A percentile compares a stretch with the other conserved stretches of the same genome.
Conservation (phyloP, 1,140 invertebrate species). For the Drosophila ananassae region DNA sequence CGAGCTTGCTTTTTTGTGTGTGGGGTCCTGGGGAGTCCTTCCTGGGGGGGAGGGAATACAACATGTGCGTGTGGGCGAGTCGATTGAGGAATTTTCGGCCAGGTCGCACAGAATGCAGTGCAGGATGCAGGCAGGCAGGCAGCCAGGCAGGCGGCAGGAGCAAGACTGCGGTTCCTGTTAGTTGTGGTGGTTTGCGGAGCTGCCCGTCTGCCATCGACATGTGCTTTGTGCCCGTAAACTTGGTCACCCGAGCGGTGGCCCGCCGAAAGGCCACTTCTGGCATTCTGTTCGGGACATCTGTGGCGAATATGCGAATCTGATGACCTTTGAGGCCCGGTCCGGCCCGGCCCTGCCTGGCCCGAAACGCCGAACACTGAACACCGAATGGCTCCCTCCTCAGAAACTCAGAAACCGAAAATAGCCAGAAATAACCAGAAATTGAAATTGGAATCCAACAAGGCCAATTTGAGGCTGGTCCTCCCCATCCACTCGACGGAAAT, state of each 20-base stretch:
- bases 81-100: conserved; percentile 30
- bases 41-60: not conserved
- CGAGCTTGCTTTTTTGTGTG: not conserved
- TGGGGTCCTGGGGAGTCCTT: not conserved
- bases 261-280: conserved; percentile 7
- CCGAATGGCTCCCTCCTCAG: conserved; percentile 2
- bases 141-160: not conserved
- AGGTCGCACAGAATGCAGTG: conserved; percentile 8
- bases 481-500: too few species aligned
- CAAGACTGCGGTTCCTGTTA: conserved; percentile 9
- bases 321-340: conserved; percentile 19
- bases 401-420: not conserved
- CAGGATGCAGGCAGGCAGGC: not conserved
- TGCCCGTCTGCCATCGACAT: conserved; percentile 36
- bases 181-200: conserved; percentile 12
- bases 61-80: not conserved
- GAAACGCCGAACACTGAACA: not conserved
- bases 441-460: conserved; percentile 13
- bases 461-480: conserved; percentile 1
- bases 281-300: conserved; percentile 34
- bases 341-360: too few species aligned
- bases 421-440: not conserved
- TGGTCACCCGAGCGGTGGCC: not conserved
- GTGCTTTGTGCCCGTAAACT: not conserved
- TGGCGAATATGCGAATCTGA: conserved; percentile 23